These are phyloP conservation scores for Isurus oxyrinchus DNA, from an alignment of 2,113 vertebrate species.

Conservation along the genomic window DNA sequence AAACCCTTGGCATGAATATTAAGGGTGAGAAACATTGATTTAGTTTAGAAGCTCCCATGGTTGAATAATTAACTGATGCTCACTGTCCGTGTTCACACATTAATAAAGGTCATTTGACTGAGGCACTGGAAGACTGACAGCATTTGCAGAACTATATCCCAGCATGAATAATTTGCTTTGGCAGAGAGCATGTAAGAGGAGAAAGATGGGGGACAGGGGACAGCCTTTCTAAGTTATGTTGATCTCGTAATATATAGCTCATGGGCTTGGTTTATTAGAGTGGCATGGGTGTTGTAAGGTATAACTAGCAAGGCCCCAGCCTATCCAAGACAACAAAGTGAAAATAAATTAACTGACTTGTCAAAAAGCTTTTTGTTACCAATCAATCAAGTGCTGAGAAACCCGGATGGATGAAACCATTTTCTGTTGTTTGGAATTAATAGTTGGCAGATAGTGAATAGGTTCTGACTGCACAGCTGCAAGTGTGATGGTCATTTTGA, in stretches of 20 bases:
- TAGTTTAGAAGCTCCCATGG: background rate
- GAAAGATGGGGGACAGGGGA: background rate
- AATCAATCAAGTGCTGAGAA: constrained; percentile 34
- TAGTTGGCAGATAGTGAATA: constrained; percentile 36
- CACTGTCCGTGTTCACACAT: constrained; percentile 21
- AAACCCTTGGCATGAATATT: background rate
- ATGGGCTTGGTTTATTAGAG: background rate
- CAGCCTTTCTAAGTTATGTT: background rate
- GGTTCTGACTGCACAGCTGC: constrained; percentile 28
- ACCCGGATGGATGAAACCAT: constrained; percentile 32
- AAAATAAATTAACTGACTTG: constrained; percentile 38
- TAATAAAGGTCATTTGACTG: constrained; percentile 11
- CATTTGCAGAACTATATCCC: background rate
- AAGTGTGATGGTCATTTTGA: constrained; percentile 33
- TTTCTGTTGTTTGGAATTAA: constrained; percentile 35
- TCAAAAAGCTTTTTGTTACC: constrained; percentile 35
- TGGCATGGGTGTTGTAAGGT: constrained; percentile 21
- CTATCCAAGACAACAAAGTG: constrained; percentile 34
- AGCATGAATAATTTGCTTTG: constrained; percentile 26
- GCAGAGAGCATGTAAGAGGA: background rate
- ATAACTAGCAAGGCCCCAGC: background rate
- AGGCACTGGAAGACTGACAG: constrained; percentile 12
- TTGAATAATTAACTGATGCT: constrained; percentile 24
- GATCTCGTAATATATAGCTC: constrained; percentile 2
- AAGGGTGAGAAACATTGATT: background rate